Percentiles rank a stretch among this genome's conserved stretches.
Evolutionary conservation across 2,113 vertebrate species (phyloP).

Genomic region (Lepus americanus): DNA sequence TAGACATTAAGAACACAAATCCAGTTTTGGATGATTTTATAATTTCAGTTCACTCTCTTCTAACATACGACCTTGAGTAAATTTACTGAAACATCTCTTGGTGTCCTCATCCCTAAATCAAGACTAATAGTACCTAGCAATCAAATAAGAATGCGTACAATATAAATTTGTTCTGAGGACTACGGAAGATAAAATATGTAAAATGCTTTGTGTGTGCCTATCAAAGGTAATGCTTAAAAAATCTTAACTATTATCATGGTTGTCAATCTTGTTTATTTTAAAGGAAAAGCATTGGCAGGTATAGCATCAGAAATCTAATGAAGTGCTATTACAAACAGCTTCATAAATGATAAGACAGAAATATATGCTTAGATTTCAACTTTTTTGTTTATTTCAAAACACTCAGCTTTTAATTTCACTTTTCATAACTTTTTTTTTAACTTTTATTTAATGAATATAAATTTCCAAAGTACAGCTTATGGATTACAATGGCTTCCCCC

Average conservation of each 20-base stretch:
- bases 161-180: background rate
- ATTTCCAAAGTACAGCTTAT: no score
- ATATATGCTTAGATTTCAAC: background rate
- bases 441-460: no score
- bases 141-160: background rate
- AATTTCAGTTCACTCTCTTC: background rate
- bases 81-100: background rate
- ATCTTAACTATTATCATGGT: background rate
- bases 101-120: background rate
- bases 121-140: background rate
- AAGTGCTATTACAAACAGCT: background rate
- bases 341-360: constrained; percentile 12
- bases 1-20: background rate
- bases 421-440: no score
- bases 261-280: background rate
- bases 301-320: background rate
- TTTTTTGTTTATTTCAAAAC: no score
- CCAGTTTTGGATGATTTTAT: background rate
- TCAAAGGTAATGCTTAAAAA: background rate
- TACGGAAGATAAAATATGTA: background rate
- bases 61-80: background rate
- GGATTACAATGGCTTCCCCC: no score
- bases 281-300: background rate
- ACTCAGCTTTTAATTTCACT: no score
- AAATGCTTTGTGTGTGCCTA: background rate